Evolutionary conservation across 2,797 vertebrate species (phyloP).

Genomic region (Acanthopagrus latus): DNA sequence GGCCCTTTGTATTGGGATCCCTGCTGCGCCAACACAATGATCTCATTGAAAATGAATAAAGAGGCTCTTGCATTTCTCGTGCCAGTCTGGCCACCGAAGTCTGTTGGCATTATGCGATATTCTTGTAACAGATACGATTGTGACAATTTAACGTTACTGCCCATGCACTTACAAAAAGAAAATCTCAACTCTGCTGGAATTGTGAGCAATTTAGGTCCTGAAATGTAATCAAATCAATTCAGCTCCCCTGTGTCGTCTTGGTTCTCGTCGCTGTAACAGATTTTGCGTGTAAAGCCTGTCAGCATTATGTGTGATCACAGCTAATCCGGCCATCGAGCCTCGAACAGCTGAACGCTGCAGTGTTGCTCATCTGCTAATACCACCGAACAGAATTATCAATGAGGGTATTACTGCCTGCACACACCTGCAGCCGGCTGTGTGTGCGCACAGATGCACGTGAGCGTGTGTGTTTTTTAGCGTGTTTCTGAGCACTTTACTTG

Average conservation of each 20-base stretch:
- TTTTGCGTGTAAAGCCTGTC: slow-evolving; percentile 71
- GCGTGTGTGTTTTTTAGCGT: slow-evolving; percentile 5
- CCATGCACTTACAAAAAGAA: not conserved
- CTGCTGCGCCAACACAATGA: not conserved
- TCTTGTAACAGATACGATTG: not conserved
- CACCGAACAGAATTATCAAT: slow-evolving; percentile 71
- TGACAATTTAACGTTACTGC: not conserved
- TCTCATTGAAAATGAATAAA: slow-evolving; percentile 7
- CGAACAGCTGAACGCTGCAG: slow-evolving; percentile 59
- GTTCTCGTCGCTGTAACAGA: slow-evolving; percentile 59
- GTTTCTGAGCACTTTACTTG: slow-evolving; percentile 13
- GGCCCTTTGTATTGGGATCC: not conserved
- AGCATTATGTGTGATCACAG: slow-evolving; percentile 76
- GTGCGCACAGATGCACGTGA: slow-evolving; percentile 9
- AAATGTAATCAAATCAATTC: slow-evolving; percentile 48
- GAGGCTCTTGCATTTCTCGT: not conserved
- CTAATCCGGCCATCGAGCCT: slow-evolving; percentile 77
- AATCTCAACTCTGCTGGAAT: not conserved
- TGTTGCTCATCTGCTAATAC: slow-evolving; percentile 74
- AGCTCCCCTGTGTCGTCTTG: slow-evolving; percentile 40
- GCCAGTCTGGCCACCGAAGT: not conserved
- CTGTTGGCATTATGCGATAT: not conserved
- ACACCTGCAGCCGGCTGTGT: slow-evolving; percentile 45
- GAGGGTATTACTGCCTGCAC: slow-evolving; percentile 60
- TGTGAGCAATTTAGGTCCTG: slow-evolving; percentile 7